Evolutionary conservation across 2,797 vertebrate species (phyloP).

Genomic region (Falco rusticolus): DNA sequence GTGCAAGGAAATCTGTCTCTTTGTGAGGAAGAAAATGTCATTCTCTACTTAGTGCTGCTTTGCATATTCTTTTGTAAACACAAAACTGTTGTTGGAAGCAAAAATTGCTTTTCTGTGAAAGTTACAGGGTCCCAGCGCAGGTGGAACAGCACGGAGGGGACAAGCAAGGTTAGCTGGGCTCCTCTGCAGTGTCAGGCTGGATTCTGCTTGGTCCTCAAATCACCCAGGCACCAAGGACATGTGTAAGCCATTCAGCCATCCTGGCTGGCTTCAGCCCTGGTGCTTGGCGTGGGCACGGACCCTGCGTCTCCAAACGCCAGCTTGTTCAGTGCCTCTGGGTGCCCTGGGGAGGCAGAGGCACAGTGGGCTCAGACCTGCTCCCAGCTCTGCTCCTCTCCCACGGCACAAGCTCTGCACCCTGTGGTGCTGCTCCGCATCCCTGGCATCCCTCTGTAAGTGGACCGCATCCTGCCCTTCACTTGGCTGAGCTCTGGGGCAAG

Average conservation of each 20-base stretch:
- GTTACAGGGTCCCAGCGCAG: conserved; percentile 34
- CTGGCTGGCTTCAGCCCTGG: neutral
- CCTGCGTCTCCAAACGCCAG: neutral
- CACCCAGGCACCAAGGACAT: neutral
- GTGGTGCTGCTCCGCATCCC: rapidly evolving
- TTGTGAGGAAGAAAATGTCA: conserved; percentile 62
- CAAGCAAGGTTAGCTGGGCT: neutral
- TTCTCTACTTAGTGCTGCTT: conserved; percentile 61
- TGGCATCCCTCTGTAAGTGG: neutral
- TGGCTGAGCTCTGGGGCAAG: neutral
- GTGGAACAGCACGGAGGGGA: neutral
- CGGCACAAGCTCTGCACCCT: neutral
- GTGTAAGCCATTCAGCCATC: neutral
- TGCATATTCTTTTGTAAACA: conserved; percentile 60
- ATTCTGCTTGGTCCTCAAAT: neutral
- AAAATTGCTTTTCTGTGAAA: neutral
- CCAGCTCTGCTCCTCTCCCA: neutral
- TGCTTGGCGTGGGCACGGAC: neutral
- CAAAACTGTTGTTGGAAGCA: conserved; percentile 30
- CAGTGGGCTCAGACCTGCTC: neutral
- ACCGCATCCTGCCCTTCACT: neutral
- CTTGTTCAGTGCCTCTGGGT: neutral
- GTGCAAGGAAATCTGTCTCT: conserved; percentile 64
- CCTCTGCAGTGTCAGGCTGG: neutral
- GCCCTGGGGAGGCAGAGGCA: neutral